Base-by-base conservation (phyloP, 2,888 invertebrate species). In the Meganola albula region DNA sequence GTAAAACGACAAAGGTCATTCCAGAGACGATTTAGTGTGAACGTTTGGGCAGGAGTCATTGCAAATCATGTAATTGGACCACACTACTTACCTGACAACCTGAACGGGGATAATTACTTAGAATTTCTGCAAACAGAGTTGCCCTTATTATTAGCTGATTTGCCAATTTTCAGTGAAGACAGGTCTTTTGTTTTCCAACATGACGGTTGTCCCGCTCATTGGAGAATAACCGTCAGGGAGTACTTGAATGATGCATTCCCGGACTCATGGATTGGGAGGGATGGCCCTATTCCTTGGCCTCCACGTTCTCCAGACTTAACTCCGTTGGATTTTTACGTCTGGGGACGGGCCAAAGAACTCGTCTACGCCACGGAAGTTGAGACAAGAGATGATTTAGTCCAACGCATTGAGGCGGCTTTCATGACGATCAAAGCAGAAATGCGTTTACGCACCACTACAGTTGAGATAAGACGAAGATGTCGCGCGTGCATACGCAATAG, bases 151-250 rank as follows among this genome's bases (percentile, higher is more conserved):
- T 3, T 20, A 7, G 8, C 3, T 2, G 20, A 20, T 20, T 7
- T 20, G 20, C 20, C 20, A 2, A n/a, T n/a, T n/a, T n/a, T n/a
- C n/a, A n/a, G n/a, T n/a, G n/a, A n/a, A n/a, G n/a, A n/a, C n/a
- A n/a, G n/a, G n/a, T n/a, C n/a, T n/a, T 2, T 20, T 20, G 20
- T 20, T n/a, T 7, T 20, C n/a, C 33, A 34, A 4, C 24, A 27
- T 11, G 24, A 34, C 23, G 27, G 27, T 10, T 28, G 33, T 10
- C 27, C 27, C 12, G 27, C 33, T 22, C 33, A 33, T 13, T 33
- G 23, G 13, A 16, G 26, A n/a, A 2, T 23, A 8, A 23, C 2
- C 22, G 33, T 27, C 10, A 12, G 33, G n/a, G 27, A 27, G 14
- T 16, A 24, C 12, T 3, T 33, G 0, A 2, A 33, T 12, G 13